Conservation (phyloP, 2,888 invertebrate species). For the Phania funesta region DNA sequence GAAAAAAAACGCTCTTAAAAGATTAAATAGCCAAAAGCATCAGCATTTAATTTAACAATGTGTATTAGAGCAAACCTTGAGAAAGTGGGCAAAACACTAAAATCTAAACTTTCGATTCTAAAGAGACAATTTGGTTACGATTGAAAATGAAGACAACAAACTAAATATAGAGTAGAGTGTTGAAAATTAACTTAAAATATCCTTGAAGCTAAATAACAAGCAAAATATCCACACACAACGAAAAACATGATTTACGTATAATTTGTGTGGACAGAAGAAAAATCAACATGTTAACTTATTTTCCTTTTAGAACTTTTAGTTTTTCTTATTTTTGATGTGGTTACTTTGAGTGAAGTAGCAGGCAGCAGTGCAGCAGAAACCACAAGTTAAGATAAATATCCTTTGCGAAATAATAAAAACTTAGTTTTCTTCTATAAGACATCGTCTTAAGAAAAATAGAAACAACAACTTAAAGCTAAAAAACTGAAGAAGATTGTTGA, state of each 20-base stretch:
- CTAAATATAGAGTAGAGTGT: constrained; percentile 13
- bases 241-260: constrained; percentile 55
- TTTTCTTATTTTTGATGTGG: constrained; percentile 28
- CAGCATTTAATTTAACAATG: constrained; percentile 14
- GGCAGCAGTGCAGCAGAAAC: constrained; percentile 11
- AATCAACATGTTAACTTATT: constrained; percentile 51
- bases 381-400: constrained; percentile 49
- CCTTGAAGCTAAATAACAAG: constrained; percentile 50
- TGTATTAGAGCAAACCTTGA: not conserved
- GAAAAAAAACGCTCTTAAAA: constrained; percentile 32
- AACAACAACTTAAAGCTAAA: not conserved
- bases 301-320: constrained; percentile 2
- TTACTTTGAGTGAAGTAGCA: not conserved
- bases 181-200: constrained; percentile 51
- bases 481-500: not conserved
- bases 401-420: constrained; percentile 38
- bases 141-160: constrained; percentile 24
- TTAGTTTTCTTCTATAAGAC: constrained; percentile 10
- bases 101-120: no score
- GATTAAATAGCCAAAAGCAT: constrained; percentile 48
- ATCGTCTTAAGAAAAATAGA: not conserved
- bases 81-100: not conserved
- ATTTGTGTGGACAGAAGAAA: constrained; percentile 44
- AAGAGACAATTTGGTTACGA: constrained; percentile 30
- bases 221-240: constrained; percentile 44